Percentiles rank a stretch among this genome's conserved stretches.
phyloP scores from a whole-genome alignment of 2,113 vertebrate species.

The Hippotragus niger region DNA sequence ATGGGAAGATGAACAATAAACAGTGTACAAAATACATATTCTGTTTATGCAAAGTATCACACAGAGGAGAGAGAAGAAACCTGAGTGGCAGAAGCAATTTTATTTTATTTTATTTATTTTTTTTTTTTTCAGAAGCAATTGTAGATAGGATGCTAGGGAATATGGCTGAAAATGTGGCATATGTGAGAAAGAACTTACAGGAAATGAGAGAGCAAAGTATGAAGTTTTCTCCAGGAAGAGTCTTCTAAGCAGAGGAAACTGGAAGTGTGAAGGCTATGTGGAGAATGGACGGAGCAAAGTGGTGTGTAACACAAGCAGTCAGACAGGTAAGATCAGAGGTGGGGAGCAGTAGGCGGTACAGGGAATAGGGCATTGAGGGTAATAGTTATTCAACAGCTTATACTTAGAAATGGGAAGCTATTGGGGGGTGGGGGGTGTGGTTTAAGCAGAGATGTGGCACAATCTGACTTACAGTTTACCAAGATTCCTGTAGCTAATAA shows the following conservation, averaged over 20 bases:
- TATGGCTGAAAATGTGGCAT: neutral
- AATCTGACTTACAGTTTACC: neutral
- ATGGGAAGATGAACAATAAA: neutral
- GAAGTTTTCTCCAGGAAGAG: neutral
- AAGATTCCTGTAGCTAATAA: neutral
- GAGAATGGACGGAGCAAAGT: neutral
- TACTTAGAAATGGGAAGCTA: neutral
- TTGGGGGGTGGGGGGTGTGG: accelerated
- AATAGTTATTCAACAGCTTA: neutral
- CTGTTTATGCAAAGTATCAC: neutral
- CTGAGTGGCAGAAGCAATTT: neutral
- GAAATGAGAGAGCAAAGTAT: neutral
- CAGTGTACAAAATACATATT: neutral
- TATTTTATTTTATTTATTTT: no score
- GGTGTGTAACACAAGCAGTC: neutral
- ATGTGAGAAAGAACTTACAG: neutral
- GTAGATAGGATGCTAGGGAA: neutral
- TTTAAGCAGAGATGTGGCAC: neutral
- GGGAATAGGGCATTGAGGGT: accelerated
- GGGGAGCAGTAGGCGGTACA: accelerated
- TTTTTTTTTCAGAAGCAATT: neutral
- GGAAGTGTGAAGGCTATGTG: neutral
- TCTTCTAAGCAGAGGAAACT: neutral
- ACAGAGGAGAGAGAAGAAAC: neutral
- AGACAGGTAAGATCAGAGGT: neutral